Percentiles rank a stretch among this genome's conserved stretches.
These are phyloP conservation scores for Zaprionus africanus DNA, from an alignment of 1,140 invertebrate genomes.

Conservation along the genomic window DNA sequence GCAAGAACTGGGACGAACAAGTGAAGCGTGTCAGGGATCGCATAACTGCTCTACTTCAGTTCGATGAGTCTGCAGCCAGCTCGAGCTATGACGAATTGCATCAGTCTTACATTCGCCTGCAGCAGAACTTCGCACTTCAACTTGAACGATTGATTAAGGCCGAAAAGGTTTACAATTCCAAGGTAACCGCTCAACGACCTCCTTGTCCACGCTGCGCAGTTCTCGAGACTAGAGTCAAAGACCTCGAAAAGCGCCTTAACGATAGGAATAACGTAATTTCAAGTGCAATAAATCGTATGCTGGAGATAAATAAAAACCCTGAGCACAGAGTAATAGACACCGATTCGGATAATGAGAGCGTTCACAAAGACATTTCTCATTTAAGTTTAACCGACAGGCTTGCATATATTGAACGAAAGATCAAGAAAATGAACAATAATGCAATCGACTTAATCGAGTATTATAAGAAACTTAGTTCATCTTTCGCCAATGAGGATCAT, in stretches of 20 bases:
- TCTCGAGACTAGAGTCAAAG: background rate
- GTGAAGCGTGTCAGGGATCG: background rate
- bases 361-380: background rate
- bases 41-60: background rate
- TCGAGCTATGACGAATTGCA: background rate
- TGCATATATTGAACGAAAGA: background rate
- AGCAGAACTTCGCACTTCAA: background rate
- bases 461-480: background rate
- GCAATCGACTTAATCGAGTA: background rate
- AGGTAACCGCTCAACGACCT: background rate
- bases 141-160: background rate
- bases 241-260: background rate
- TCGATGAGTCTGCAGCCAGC: background rate
- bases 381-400: background rate
- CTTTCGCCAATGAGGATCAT: background rate
- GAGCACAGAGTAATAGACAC: background rate
- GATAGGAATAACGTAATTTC: background rate
- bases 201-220: background rate
- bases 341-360: background rate
- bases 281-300: background rate
- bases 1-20: conserved; percentile 10
- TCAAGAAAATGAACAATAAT: background rate
- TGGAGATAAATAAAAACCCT: background rate
- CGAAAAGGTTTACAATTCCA: background rate
- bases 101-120: background rate